phyloP scores from a whole-genome alignment of 2,113 vertebrate genomes.

The Talpa occidentalis region DNA sequence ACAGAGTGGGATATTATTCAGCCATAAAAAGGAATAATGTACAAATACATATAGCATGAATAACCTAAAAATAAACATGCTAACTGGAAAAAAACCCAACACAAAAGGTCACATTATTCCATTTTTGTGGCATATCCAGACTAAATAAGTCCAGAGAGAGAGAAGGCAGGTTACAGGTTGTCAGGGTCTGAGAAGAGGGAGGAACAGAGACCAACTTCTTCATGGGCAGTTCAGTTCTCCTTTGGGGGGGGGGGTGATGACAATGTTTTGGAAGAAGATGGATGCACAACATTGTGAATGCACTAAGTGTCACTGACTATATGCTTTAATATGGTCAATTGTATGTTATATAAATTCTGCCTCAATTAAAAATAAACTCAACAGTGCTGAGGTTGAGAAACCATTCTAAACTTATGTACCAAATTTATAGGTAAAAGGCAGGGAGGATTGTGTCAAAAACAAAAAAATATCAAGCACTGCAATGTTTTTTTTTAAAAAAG shows the following conservation, averaged over 20 bases:
- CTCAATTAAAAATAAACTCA: neutral
- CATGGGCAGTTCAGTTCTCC: neutral
- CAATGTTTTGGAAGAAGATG: slow-evolving; percentile 31
- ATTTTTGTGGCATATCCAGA: slow-evolving; percentile 38
- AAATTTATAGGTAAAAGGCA: slow-evolving; percentile 35
- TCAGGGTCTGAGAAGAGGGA: neutral
- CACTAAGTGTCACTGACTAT: neutral
- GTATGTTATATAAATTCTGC: neutral
- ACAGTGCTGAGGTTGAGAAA: slow-evolving; percentile 27
- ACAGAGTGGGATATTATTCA: neutral
- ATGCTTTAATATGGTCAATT: slow-evolving; percentile 6
- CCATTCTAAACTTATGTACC: neutral
- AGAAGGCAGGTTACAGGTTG: slow-evolving; percentile 12
- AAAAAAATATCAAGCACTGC: slow-evolving; percentile 21
- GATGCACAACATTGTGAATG: neutral
- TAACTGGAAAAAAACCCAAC: neutral
- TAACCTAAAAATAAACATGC: neutral
- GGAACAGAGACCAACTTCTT: neutral
- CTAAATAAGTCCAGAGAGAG: neutral
- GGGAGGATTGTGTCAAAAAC: neutral
- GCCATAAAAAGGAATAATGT: neutral
- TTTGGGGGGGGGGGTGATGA: neutral
- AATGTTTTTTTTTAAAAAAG: neutral
- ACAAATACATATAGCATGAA: neutral
- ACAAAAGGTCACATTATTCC: neutral